These are phyloP conservation scores for Aromia moschata DNA, from an alignment of 2,888 invertebrate species.

Conservation along the genomic window DNA sequence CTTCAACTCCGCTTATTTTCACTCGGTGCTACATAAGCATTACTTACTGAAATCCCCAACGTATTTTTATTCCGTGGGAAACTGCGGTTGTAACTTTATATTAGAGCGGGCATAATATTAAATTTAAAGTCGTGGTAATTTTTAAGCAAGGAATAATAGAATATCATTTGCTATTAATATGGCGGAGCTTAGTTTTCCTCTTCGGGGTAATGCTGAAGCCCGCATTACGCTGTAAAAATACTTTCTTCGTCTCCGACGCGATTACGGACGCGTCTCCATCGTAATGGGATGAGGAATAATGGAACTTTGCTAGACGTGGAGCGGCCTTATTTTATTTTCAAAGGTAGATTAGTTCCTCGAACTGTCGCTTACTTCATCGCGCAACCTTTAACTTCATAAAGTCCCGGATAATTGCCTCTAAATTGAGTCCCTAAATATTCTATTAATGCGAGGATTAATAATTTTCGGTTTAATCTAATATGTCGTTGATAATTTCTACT, in stretches of 20 bases:
- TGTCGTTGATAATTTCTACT: too few species aligned
- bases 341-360: conserved; percentile 48
- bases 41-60: background rate
- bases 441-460: background rate
- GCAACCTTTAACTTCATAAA: conserved; percentile 39
- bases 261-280: conserved; percentile 47
- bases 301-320: conserved; percentile 43
- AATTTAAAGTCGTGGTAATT: conserved; percentile 6
- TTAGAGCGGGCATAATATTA: conserved; percentile 1
- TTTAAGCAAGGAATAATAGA: conserved; percentile 22
- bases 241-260: conserved; percentile 43
- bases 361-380: conserved; percentile 43
- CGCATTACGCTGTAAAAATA: conserved; percentile 42
- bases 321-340: conserved; percentile 45
- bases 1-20: background rate
- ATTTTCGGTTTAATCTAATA: too few species aligned
- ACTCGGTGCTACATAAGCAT: background rate
- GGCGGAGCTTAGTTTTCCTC: conserved; percentile 30
- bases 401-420: conserved; percentile 22
- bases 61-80: background rate
- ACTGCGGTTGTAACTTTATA: background rate
- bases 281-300: conserved; percentile 51
- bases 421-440: background rate
- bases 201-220: conserved; percentile 38
- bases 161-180: conserved; percentile 27